Evolutionary conservation across 2,888 invertebrate genomes (phyloP), one percentile per base, ranked within the genome.

Genomic region (Drosophila yooni): DNA sequence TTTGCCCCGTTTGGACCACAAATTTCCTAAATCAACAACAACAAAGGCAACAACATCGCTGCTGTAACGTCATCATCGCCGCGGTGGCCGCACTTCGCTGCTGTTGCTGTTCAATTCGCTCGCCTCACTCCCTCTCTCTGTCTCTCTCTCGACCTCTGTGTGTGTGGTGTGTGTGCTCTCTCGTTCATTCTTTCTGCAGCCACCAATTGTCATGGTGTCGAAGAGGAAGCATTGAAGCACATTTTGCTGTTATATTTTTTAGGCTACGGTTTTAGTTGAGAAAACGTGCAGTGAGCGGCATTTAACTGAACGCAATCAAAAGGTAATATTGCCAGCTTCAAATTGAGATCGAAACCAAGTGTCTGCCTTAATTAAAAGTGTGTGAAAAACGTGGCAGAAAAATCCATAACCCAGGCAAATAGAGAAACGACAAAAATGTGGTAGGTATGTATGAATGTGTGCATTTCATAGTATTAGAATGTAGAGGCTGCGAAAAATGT

Each of bases 101-200:
- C 82, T 88, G 77, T 84, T 89, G 89, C 85, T 84, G 83, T 88
- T 76, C 87, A 88, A 90, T 83, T 90, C 90, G 86, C 88, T 79
- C 75, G 71, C 67, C 76, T 61, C 48, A 53, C 52, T 63, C 63
- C 74, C 64, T 57, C 79, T 34, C 40, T 52, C 69, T 62, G 68
- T 75, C 71, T 62, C 72, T 58, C 69, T 70, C 75, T 71, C 66
- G 21, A 7, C 46, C 21, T 21, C 7, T 46, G 1, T 46, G 46
- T 46, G 43, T 46, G 43, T 46, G 40, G 38, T 38, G 18, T 38
- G 11, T 40, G 10, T 38, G 38, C 68, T 69, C 69, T 57, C 70
- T 76, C 72, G 89, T 80, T 89, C 85, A 82, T 89, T 89, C 88
- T 85, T 82, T 88, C 76, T 85, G 88, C 85, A 83, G 86, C 86